Percentiles rank a stretch among this genome's conserved stretches.
These are phyloP conservation scores for Anhinga anhinga DNA, from an alignment of 2,113 vertebrate genomes.

Conservation along the genomic window DNA sequence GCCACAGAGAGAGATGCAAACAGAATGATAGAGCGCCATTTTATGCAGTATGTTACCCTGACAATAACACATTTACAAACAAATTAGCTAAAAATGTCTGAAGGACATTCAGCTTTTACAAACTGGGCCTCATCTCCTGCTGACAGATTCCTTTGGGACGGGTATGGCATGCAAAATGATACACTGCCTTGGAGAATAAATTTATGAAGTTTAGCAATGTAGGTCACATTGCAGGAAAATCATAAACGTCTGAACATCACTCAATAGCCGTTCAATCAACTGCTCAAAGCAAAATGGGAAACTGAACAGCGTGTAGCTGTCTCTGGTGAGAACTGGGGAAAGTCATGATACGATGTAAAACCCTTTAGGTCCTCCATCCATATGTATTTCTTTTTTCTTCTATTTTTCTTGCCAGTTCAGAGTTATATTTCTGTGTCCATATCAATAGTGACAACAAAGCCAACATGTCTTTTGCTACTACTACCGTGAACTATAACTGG, in stretches of 20 bases:
- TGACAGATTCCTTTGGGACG: conserved; percentile 70
- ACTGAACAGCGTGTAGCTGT: not conserved
- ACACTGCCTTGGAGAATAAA: conserved; percentile 52
- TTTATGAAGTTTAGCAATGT: conserved; percentile 70
- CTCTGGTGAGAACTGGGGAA: not conserved
- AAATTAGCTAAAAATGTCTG: conserved; percentile 72
- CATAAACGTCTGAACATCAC: conserved; percentile 41
- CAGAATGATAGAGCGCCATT: conserved; percentile 32
- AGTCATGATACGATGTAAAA: conserved; percentile 8
- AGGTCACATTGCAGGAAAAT: conserved; percentile 53
- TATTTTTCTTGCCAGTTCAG: not conserved
- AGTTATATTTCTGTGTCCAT: not conserved
- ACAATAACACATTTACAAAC: conserved; percentile 74
- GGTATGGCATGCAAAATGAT: conserved; percentile 35
- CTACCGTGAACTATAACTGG: not conserved
- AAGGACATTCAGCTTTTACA: conserved; percentile 73
- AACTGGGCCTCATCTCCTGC: conserved; percentile 74
- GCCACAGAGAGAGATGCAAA: conserved; percentile 20
- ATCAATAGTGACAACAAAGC: not conserved
- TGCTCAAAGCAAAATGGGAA: conserved; percentile 37
- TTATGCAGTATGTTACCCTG: conserved; percentile 41
- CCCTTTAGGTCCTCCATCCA: not conserved
- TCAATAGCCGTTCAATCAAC: conserved; percentile 40
- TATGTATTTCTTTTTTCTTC: not conserved
- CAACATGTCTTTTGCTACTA: not conserved